These are phyloP conservation scores for Notamacropus eugenii DNA, from an alignment of 2,797 vertebrate genomes.

Conservation along the genomic window DNA sequence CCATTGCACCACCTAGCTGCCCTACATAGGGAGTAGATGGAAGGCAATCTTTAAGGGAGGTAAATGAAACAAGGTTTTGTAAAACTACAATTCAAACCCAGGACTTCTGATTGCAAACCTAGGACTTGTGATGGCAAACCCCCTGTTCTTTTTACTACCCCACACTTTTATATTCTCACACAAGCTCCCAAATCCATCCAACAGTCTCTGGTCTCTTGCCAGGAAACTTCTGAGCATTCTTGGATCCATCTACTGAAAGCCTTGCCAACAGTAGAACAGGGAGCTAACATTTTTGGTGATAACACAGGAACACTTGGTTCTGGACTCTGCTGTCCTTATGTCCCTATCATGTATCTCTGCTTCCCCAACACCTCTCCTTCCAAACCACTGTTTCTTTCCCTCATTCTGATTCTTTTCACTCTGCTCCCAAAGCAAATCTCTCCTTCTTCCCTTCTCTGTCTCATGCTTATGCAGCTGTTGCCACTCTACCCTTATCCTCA, in stretches of 20 bases:
- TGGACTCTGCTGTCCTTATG: neutral
- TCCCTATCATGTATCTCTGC: neutral
- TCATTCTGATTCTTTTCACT: neutral
- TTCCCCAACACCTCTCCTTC: neutral
- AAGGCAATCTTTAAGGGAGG: neutral
- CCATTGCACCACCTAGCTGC: neutral
- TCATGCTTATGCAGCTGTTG: neutral
- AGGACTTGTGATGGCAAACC: neutral
- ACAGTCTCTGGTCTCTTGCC: neutral
- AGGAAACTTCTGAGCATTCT: slow-evolving; percentile 2
- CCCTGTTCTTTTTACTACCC: neutral
- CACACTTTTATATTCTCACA: neutral
- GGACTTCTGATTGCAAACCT: neutral
- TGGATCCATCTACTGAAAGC: neutral
- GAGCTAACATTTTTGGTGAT: neutral
- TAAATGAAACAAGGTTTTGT: neutral
- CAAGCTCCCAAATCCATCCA: neutral
- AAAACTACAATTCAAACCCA: neutral
- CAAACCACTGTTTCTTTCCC: neutral
- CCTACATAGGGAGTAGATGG: neutral
- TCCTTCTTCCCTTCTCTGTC: neutral
- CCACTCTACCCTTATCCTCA: neutral
- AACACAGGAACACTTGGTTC: neutral
- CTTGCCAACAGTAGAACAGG: neutral
- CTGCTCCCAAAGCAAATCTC: neutral